Conservation (phyloP, 2,113 vertebrate genomes). For the Illadopsis cleaveri region DNA sequence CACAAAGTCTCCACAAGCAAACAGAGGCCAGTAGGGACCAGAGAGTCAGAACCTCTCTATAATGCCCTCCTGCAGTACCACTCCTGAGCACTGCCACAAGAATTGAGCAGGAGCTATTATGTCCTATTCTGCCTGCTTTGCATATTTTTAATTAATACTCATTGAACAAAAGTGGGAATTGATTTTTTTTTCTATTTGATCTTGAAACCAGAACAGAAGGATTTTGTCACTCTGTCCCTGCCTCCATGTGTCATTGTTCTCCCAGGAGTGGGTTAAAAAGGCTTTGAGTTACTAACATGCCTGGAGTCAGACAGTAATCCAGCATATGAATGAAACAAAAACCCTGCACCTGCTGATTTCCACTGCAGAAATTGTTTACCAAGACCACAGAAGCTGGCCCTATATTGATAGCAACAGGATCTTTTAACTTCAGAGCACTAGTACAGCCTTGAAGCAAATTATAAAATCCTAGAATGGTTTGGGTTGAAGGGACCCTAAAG, state of each 20-base stretch:
- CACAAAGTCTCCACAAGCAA: neutral
- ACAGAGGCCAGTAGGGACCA: rapidly evolving
- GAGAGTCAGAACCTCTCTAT: neutral
- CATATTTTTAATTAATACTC: neutral
- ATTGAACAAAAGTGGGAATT: neutral
- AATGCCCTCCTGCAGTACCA: neutral
- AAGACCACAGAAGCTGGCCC: neutral
- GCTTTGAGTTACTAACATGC: neutral
- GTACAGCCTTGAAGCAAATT: neutral
- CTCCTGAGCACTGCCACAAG: neutral
- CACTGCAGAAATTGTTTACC: neutral
- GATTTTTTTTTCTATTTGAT: neutral
- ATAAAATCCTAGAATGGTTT: neutral
- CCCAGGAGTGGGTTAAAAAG: neutral
- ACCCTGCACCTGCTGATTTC: neutral
- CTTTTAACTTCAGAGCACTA: neutral
- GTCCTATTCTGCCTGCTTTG: neutral
- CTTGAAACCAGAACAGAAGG: neutral
- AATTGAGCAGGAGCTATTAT: neutral
- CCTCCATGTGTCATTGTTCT: neutral
- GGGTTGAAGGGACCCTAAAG: neutral
- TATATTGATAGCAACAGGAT: rapidly evolving
- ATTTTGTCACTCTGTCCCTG: neutral
- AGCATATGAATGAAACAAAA: neutral
- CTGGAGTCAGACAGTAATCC: neutral